Evolutionary conservation across 1,140 invertebrate species (phyloP), one percentile per base, ranked within the genome.

Genomic region (Harlomillsia oculata): DNA sequence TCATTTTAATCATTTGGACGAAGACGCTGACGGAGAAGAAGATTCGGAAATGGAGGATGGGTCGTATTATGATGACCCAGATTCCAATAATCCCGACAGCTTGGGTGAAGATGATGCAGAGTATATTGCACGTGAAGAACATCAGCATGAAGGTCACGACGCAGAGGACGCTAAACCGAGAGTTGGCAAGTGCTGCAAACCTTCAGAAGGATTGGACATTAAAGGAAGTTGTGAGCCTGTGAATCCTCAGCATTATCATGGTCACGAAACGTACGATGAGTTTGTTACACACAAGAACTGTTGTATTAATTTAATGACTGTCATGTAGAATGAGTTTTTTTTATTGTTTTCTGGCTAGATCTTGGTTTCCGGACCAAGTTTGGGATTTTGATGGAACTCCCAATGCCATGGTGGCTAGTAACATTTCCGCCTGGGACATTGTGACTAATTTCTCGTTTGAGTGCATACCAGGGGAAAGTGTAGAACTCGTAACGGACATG

Each of bases 101-200:
- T 28, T 18, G 9, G 25, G 21, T 34, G 29, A 50, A 9, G 28
- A 30, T 30, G 41, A 54, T 0, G 18, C 29, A 21, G 40, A 54
- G 8, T 34, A 21, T n/a, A 21, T 45, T 5, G 16, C 28, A 4
- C 3, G 11, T 20, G n/a, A 26, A 13, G 23, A 55, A 26, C n/a
- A 26, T 11, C 32, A 50, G n/a, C 11, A 36, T 18, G n/a, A 28
- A 5, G 30, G n/a, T n/a, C n/a, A n/a, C n/a, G n/a, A n/a, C 3
- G 39, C 13, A 14, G 11, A 29, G 11, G 25, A 11, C 8, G 8
- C 18, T 25, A 59, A 48, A 43, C 62, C 62, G 23, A 30, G 37
- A 37, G 60, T 64, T 46, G 56, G 53, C 2, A 64, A 64, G 32
- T 64, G 62, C 25, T 64, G 62, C 41, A 20, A 23, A 3, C 20